Evolutionary conservation across 2,797 vertebrate species (phyloP), one percentile per base, ranked within the genome.

Genomic region (Sebastes vulpes): DNA sequence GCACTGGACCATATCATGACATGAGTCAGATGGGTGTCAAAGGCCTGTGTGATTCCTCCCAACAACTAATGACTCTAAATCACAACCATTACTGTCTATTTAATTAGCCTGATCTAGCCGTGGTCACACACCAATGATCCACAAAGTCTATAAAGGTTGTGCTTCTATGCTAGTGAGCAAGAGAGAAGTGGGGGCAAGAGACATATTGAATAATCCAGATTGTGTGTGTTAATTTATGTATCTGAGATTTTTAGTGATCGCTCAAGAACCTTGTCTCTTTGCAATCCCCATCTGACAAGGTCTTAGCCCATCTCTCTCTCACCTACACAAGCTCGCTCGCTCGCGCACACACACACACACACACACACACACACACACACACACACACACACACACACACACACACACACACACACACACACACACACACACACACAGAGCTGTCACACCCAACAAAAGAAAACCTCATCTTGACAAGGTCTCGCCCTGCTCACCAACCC

Each of bases 51-150:
- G 80, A 82, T 77, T 88, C 67, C 59, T 89, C 65, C 85, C 67
- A 84, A 89, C 65, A 87, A 82, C 84, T 92, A 93, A 93, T 92
- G 85, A 87, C 54, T 91, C 75, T 70, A 89, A 90, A 92, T 87
- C 77, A 85, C 61, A 3, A 79, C 87, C 70, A 92, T 92, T 88
- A 92, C 71, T 82, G 88, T 88, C 65, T 71, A 72, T 87, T 93
- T 93, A 92, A 93, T 93, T 88, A 92, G 84, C 81, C 72, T 66
- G 54, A 85, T 81, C 38, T 67, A 85, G 77, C 74, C 3, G 26
- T 50, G 82, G 88, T 85, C 86, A 88, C 83, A 89, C 87, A 72
- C 35, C 79, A 84, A 31, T 63, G 75, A 91, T 68, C 77, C 35
- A 29, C 72, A 80, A 54, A 84, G 78, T 82, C 73, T 67, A 48